These are phyloP conservation scores for Tinamus guttatus DNA, from an alignment of 2,113 vertebrate species.

Conservation along the genomic window DNA sequence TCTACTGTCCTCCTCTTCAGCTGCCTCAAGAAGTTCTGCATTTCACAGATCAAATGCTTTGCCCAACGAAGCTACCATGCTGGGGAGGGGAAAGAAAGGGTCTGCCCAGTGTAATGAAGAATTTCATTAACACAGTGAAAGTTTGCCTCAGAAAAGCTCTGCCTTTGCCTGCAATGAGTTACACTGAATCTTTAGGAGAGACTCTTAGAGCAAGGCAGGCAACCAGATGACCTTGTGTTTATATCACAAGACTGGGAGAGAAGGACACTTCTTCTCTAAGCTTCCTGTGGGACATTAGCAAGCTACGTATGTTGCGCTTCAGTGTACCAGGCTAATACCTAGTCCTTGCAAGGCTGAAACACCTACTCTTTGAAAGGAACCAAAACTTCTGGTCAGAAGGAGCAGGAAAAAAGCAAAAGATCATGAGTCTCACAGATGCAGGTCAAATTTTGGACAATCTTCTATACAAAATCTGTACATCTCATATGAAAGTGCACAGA, in stretches of 20 bases:
- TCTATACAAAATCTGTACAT: background rate
- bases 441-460: background rate
- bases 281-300: background rate
- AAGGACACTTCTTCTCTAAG: background rate
- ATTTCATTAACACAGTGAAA: background rate
- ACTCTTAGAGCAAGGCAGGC: background rate
- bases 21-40: constrained; percentile 16
- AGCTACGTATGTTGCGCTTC: background rate
- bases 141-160: background rate
- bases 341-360: background rate
- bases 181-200: background rate
- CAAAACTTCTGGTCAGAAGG: background rate
- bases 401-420: background rate
- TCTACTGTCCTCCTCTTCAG: constrained; percentile 10
- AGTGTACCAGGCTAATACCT: background rate
- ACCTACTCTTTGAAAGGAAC: background rate
- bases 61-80: background rate
- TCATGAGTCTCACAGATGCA: background rate
- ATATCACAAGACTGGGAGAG: background rate
- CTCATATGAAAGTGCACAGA: background rate
- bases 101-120: background rate
- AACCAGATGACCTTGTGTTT: background rate
- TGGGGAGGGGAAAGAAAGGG: background rate
- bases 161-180: background rate
- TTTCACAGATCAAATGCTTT: background rate